Evolutionary conservation across 2,797 vertebrate genomes (phyloP), one percentile per base, ranked within the genome.

Genomic region (Lindbergichthys nudifrons): DNA sequence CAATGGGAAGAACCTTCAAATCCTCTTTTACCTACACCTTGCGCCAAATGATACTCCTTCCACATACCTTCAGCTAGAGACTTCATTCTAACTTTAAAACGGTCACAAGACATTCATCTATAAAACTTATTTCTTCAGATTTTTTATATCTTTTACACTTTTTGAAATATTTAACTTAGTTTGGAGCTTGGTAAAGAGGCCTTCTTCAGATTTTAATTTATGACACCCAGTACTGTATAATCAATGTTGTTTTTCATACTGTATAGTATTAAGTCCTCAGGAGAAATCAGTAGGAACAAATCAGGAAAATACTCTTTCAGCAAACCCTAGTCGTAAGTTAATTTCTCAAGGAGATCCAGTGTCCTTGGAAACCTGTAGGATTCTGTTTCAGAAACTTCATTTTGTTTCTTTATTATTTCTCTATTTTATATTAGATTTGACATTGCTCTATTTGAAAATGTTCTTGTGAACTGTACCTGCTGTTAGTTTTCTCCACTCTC

Each of bases 301-400:
- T 60, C 41, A 61, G 41, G 68, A 73, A 73, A 74, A 43, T 30
- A 15, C 5, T 21, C 26, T 65, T 14, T 50, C 8, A 60, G 30
- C 32, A 58, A 70, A 45, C n/a, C 43, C 10, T 41, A 8, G 53
- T 67, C 41, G 32, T 65, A 10, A 36, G 12, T 48, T 66, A 18
- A 60, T 45, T 60, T 50, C n/a, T 60, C 9, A 19, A 16, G 3
- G 23, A 61, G 41, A 43, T 39, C 10, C 7, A 53, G 3, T 13
- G 41, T 62, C 36, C 39, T 16, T 43, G 65, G 23, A 21, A 61
- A 19, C 19, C 51, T 50, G 32, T 16, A 21, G 1, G 36, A 65
- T 59, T 11, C 26, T 50, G 0, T 50, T 8, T 48, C 47, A 18
- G 10, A 61, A 41, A 45, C 46, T 43, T 21, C 41, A 36, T 69